Conservation (phyloP, 2,113 vertebrate genomes). For the Seriola quinqueradiata region DNA sequence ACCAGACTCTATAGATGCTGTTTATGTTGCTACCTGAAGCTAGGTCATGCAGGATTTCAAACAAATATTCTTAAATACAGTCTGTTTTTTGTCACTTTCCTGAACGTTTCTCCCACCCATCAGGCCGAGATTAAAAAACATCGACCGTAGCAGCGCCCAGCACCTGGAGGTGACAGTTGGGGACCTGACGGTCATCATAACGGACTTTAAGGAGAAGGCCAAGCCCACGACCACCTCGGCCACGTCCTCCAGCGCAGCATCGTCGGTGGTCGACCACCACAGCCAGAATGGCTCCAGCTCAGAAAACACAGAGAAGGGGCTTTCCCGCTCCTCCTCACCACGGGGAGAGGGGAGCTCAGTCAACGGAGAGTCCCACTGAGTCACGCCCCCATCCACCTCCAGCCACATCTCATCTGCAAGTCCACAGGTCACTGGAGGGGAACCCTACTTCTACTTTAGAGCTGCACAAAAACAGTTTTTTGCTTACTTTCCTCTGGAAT, state of each 20-base stretch:
- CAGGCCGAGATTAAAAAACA: constrained; percentile 99
- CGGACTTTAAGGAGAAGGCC: constrained; percentile 99
- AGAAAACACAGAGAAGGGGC: constrained; percentile 94
- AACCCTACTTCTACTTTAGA: constrained; percentile 21
- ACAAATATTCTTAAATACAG: background rate
- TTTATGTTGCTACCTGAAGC: constrained; percentile 29
- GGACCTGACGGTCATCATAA: constrained; percentile 99
- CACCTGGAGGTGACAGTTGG: constrained; percentile 99
- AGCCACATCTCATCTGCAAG: constrained; percentile 35
- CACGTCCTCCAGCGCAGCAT: constrained; percentile 68
- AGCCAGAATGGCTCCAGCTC: constrained; percentile 98
- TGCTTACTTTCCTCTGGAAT: background rate
- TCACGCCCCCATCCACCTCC: background rate
- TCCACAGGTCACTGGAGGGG: constrained; percentile 35
- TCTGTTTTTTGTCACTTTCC: background rate
- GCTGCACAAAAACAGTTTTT: constrained; percentile 27
- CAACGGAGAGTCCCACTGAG: constrained; percentile 96
- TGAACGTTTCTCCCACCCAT: background rate
- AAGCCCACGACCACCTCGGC: constrained; percentile 92
- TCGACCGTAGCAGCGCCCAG: constrained; percentile 98
- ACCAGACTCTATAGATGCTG: background rate
- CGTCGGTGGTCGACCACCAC: constrained; percentile 88
- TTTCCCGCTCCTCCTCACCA: constrained; percentile 95
- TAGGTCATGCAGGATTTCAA: background rate
- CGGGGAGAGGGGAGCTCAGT: constrained; percentile 93